Evolutionary conservation across 1,140 invertebrate genomes (phyloP), one percentile per base, ranked within the genome.

Genomic region (Cotesia glomerata): DNA sequence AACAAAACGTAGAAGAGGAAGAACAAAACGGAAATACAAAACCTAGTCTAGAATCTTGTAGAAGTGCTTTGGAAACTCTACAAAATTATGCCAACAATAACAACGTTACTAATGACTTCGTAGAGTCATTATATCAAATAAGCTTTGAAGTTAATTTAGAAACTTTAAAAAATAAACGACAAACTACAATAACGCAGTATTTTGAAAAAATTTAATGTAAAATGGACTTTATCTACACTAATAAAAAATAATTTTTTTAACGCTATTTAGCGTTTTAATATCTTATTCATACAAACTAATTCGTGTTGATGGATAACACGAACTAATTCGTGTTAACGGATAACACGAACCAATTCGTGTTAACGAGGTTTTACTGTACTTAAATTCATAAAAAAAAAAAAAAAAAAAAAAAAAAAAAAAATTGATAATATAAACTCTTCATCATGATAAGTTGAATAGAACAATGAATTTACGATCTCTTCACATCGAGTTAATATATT

Each of bases 171-270:
- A 64, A 34, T 54, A 54, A 54, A 54, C 13, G 16, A 54, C n/a
- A 64, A 64, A 64, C 62, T 64, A 64, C n/a, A 64, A 64, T 64
- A 36, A 64, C 62, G 62, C 62, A 45, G 62, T 64, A 54, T 64
- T 64, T 39, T 39, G 14, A 5, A 64, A 64, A 64, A 64, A 39
- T 36, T 64, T 64, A 64, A 64, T 64, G 35, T 64, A 45, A 64
- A 54, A 54, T 54, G 52, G 52, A 54, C 52, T 54, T 54, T 54
- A 64, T 64, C 32, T 8, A 36, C 62, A 64, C 35, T 36, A 64
- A 64, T 64, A 64, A 64, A 39, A 64, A 39, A 36, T 36, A 64
- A 54, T 64, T 64, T 64, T n/a, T 64, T 64, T 64, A 64, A 64
- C 14, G 35, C 36, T 64, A 36, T 64, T 64, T 39, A 64, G 8